Conservation (phyloP, 2,797 vertebrate genomes). For the Podargus strigoides region DNA sequence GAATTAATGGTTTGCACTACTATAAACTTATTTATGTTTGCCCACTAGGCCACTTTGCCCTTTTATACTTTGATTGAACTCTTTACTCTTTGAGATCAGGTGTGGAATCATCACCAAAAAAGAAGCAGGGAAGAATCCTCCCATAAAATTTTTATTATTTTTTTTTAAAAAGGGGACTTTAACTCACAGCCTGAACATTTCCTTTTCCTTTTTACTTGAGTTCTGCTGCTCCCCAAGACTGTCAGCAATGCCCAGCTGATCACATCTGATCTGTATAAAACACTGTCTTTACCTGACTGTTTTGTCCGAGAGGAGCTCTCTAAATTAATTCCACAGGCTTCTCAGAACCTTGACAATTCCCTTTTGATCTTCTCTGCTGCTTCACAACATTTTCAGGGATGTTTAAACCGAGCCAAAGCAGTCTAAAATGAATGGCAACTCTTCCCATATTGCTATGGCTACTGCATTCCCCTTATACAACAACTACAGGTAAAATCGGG, state of each 20-base stretch:
- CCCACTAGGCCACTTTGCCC: background rate
- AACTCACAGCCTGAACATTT: background rate
- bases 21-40: background rate
- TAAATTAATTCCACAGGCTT: slow-evolving; percentile 33
- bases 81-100: background rate
- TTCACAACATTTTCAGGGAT: background rate
- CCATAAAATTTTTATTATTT: too few species aligned
- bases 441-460: background rate
- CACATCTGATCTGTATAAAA: background rate
- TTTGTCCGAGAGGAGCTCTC: slow-evolving; percentile 16
- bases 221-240: background rate
- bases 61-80: too few species aligned
- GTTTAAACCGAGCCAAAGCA: background rate
- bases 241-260: slow-evolving; percentile 10
- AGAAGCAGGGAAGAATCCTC: background rate
- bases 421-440: background rate
- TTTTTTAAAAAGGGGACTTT: background rate
- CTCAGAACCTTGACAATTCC: background rate
- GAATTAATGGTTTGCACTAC: background rate
- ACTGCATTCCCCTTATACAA: background rate
- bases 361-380: slow-evolving; percentile 33
- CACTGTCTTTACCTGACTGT: background rate
- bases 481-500: background rate
- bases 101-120: background rate
- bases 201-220: background rate